Evolutionary conservation across 92 coral and sea anemone species (phyloP).

Genomic region (Galaxea fascicularis): DNA sequence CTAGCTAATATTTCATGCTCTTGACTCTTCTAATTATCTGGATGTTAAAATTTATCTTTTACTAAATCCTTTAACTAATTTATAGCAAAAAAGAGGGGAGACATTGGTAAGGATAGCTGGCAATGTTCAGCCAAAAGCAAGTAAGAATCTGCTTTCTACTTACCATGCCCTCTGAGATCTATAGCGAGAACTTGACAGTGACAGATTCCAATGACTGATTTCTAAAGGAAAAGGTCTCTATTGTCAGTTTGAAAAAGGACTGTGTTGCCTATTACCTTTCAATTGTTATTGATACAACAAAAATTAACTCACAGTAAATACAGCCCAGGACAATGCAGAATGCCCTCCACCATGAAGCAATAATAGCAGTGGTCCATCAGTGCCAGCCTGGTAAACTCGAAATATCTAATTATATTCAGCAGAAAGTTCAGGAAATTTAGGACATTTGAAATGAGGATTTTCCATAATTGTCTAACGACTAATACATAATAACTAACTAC

Average conservation of each 20-base stretch:
- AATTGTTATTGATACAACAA: not conserved
- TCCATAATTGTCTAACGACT: too few species aligned
- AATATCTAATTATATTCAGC: constrained; percentile 64
- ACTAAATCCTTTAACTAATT: too few species aligned
- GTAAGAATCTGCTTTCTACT: constrained; percentile 12
- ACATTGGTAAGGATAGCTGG: not conserved
- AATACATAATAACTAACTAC: too few species aligned
- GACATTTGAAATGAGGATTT: not conserved
- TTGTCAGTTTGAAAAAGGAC: not conserved
- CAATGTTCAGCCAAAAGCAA: not conserved
- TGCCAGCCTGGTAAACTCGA: constrained; percentile 90
- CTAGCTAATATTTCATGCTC: too few species aligned
- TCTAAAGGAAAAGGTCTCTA: not conserved
- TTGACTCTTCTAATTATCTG: too few species aligned
- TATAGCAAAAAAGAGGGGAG: not conserved
- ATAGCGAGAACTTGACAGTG: constrained; percentile 92
- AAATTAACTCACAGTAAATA: constrained; percentile 76
- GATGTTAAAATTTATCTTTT: too few species aligned
- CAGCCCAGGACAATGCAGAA: constrained; percentile 97
- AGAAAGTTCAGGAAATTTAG: constrained; percentile 7
- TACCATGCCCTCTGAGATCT: constrained; percentile 98
- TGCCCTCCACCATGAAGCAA: constrained; percentile 98
- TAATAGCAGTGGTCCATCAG: constrained; percentile 80
- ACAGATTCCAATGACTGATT: constrained; percentile 77
- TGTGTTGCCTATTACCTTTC: not conserved